phyloP scores from a whole-genome alignment of 2,888 invertebrate species.

The Ptychoptera contaminata region DNA sequence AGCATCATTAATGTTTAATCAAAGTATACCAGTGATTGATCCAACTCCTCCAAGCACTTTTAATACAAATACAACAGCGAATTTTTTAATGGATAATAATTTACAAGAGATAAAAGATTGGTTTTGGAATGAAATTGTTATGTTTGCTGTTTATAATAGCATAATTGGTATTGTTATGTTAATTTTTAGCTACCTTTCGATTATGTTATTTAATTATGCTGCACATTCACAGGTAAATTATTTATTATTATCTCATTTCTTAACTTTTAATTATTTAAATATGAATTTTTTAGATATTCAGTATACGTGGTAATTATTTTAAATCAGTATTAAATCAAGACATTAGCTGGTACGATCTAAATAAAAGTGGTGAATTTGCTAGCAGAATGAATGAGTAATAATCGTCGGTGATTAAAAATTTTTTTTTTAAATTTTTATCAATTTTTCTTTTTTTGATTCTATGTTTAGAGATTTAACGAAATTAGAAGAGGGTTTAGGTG shows the following conservation, averaged over 20 bases:
- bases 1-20: constrained; percentile 6
- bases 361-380: constrained; percentile 48
- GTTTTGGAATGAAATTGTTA: constrained; percentile 33
- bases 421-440: neutral
- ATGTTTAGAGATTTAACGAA: constrained; percentile 50
- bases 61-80: constrained; percentile 16
- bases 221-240: constrained; percentile 44
- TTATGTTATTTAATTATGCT: constrained; percentile 44
- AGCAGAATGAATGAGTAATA: constrained; percentile 49
- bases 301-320: constrained; percentile 41
- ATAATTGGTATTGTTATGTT: constrained; percentile 38
- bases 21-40: neutral
- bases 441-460: constrained; percentile 10
- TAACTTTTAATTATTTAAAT: neutral
- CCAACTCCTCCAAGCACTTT: neutral
- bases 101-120: constrained; percentile 21
- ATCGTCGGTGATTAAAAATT: neutral
- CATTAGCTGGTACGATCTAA: constrained; percentile 47
- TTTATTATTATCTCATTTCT: constrained; percentile 1
- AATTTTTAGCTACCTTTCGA: constrained; percentile 39
- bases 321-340: constrained; percentile 48
- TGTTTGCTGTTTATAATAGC: constrained; percentile 40
- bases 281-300: constrained; percentile 32
- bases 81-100: constrained; percentile 8
- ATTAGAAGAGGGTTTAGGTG: constrained; percentile 62